phyloP scores from a whole-genome alignment of 1,140 invertebrate genomes.

The Pseudomyrmex dendroicus region DNA sequence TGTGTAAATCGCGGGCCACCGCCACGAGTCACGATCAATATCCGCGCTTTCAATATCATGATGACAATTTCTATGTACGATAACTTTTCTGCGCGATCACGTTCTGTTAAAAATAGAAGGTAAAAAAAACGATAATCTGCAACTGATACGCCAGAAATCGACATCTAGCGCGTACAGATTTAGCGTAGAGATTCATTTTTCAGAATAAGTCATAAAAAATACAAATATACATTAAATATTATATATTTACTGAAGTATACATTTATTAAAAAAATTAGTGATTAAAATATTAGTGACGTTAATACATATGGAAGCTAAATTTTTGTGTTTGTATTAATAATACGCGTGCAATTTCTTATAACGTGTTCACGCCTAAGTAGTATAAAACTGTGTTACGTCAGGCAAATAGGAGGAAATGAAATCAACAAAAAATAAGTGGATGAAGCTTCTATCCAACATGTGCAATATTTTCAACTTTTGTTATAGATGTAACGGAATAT shows the following conservation, averaged over 20 bases:
- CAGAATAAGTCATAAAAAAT: not conserved
- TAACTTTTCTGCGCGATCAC: not conserved
- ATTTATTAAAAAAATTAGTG: too few species aligned
- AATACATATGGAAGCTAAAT: too few species aligned
- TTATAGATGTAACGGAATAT: not conserved
- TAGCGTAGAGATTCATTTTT: not conserved
- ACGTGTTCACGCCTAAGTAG: too few species aligned
- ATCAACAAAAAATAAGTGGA: too few species aligned
- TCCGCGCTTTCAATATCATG: conserved; percentile 35
- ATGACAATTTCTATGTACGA: conserved; percentile 33
- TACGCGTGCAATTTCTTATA: too few species aligned
- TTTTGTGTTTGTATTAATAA: not conserved
- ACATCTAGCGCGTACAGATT: not conserved
- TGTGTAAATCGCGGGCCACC: conserved; percentile 30
- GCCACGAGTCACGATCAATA: conserved; percentile 26
- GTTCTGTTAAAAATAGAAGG: conserved; percentile 22
- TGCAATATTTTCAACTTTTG: too few species aligned
- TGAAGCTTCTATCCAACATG: too few species aligned
- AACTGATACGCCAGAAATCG: conserved; percentile 23
- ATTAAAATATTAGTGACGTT: too few species aligned
- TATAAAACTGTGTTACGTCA: too few species aligned
- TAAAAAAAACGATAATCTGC: not conserved
- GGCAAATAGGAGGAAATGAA: too few species aligned
- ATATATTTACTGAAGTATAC: too few species aligned
- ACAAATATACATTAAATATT: not conserved